phyloP scores from a whole-genome alignment of 2,113 vertebrate genomes.

The Sturnus vulgaris region DNA sequence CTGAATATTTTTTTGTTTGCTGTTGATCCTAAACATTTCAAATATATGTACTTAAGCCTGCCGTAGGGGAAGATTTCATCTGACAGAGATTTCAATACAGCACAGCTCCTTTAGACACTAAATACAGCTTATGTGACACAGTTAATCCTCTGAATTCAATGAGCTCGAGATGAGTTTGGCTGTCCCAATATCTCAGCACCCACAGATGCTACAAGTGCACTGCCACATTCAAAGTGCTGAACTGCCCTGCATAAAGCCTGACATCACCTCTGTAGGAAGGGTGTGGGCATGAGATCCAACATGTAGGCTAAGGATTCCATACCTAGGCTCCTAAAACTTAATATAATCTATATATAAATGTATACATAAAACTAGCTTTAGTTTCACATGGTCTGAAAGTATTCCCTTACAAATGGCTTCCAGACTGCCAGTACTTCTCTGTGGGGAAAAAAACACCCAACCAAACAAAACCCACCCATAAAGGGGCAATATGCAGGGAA shows the following conservation, averaged over 20 bases:
- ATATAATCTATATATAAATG: background rate
- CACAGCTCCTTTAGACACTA: background rate
- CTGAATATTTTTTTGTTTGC: background rate
- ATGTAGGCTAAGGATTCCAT: background rate
- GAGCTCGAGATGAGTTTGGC: background rate
- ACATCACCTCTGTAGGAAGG: background rate
- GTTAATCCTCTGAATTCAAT: constrained; percentile 19
- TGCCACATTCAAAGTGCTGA: background rate
- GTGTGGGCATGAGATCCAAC: background rate
- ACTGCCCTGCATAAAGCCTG: fast-evolving
- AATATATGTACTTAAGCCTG: background rate
- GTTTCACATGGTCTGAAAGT: background rate
- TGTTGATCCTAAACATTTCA: background rate
- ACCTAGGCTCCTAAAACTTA: background rate
- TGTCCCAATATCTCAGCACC: background rate
- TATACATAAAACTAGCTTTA: background rate
- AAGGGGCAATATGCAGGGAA: background rate
- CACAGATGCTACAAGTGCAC: background rate
- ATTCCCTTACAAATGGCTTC: background rate
- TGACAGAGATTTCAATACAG: background rate
- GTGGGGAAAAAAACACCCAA: background rate
- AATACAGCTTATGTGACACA: background rate
- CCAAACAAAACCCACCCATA: background rate
- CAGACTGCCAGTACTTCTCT: background rate
- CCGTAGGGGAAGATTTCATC: background rate